These are phyloP conservation scores for Antechinus flavipes DNA, from an alignment of 2,113 vertebrate species.

Conservation along the genomic window DNA sequence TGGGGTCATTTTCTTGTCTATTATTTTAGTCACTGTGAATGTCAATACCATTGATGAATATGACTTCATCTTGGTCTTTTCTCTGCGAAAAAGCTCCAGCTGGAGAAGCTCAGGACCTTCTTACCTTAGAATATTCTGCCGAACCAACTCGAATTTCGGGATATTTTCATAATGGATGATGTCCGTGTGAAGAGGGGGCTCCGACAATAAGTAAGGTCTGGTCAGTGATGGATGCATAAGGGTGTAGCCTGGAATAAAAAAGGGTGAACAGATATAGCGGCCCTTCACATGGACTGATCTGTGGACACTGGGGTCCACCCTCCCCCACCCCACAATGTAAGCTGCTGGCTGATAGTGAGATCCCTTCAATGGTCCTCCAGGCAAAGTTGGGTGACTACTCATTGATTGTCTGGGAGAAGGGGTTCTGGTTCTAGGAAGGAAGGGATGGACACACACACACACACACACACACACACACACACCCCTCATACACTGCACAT, in stretches of 20 bases:
- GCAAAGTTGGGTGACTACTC: background rate
- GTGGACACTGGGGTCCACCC: background rate
- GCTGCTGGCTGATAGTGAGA: background rate
- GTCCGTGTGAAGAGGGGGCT: constrained; percentile 96
- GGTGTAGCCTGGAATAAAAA: constrained; percentile 91
- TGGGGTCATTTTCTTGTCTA: background rate
- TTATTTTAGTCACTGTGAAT: background rate
- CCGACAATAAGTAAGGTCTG: constrained; percentile 95
- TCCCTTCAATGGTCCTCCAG: background rate
- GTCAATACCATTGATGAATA: background rate
- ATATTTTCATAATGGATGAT: constrained; percentile 99
- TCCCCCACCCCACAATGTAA: background rate
- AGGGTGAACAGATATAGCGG: background rate
- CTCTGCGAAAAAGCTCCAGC: background rate
- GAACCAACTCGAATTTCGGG: constrained; percentile 93
- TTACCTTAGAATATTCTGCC: constrained; percentile 97
- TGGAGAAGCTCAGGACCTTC: background rate
- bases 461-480: too few relatives aligned
- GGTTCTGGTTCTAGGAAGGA: background rate
- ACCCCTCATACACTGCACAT: too few relatives aligned
- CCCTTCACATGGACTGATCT: background rate
- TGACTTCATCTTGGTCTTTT: background rate
- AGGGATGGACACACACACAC: background rate
- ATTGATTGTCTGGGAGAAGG: background rate
- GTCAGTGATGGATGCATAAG: constrained; percentile 98